Base-by-base conservation (phyloP, 2,888 invertebrate genomes). In the Calameuta filiformis region DNA sequence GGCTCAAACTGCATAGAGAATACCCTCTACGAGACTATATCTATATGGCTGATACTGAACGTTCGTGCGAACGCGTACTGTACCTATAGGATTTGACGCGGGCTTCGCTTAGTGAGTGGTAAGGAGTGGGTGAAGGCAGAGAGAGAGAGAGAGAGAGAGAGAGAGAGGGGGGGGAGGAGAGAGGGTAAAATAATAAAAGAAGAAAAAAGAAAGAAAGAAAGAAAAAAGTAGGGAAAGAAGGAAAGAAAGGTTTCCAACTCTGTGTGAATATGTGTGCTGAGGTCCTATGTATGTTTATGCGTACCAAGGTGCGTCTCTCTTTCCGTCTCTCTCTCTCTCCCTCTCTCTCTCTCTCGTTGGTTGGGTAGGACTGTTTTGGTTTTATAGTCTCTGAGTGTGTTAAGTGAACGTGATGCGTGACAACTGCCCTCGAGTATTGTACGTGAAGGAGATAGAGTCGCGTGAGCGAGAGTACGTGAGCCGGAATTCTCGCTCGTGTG, bases 391-490 rank as follows among this genome's bases (percentile, higher is more conserved):
- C 31, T 33, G 69, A 30, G 80, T 80, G 79, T 68, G 76, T 79
- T 80, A 78, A 82, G 81, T 79, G 82, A 84, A 80, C 79, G 80
- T 77, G 77, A 82, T 83, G 81, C 83, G 79, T 86, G 85, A 87
- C 83, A 85, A 83, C 82, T 80, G 81, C 69, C 31, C 75, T 56
- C 68, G 56, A 75, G 40, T 30, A 33, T 73, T 12, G n/a, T 73
- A 35, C n/a, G 35, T 6, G 33, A 12, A 12, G 11, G 30, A 33
- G 31, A 33, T 35, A 33, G 34, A 73, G 33, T 33, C 71, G 71
- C 71, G 71, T 33, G 33, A 30, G 71, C 71, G 71, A 69, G 71
- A 35, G 56, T 69, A 35, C 35, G 35, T 73, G 68, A 31, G 75
- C 11, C 12, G 68, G 68, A 34, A 23, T 68, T 34, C 76, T 69